Conservation (phyloP, 2,113 vertebrate genomes). For the Ornithorhynchus anatinus region DNA sequence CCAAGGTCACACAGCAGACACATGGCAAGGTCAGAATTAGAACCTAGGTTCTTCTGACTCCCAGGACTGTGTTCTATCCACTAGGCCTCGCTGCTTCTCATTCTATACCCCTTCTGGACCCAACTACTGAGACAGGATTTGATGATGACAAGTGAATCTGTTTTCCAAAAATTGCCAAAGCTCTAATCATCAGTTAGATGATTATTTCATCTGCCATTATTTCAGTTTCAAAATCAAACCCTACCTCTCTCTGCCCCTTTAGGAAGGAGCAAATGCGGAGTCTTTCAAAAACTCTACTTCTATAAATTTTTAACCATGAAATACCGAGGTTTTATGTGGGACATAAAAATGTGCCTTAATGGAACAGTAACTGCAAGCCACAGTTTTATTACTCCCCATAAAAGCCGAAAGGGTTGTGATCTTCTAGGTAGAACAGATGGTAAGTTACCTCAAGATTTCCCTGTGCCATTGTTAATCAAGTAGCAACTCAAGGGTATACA, state of each 20-base stretch:
- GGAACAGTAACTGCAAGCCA: constrained; percentile 43
- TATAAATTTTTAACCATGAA: constrained; percentile 41
- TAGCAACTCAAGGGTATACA: constrained; percentile 58
- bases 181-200: too few species aligned
- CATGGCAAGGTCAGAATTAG: too few species aligned
- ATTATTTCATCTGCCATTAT: too few species aligned
- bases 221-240: constrained; percentile 21
- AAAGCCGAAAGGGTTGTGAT: constrained; percentile 53
- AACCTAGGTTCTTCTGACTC: too few species aligned
- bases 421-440: constrained; percentile 66
- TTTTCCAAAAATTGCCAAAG: too few species aligned
- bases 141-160: too few species aligned
- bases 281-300: constrained; percentile 30
- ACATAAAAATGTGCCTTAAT: constrained; percentile 48
- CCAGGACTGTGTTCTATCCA: too few species aligned
- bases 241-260: not conserved
- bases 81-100: too few species aligned
- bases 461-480: constrained; percentile 68
- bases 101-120: too few species aligned
- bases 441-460: constrained; percentile 57
- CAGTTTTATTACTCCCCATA: constrained; percentile 45
- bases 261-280: constrained; percentile 22
- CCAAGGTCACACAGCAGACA: too few species aligned
- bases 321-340: not conserved
- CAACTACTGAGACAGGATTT: too few species aligned